A percentile compares a stretch with the other conserved stretches of the same genome.
phyloP scores from a whole-genome alignment of 2,797 vertebrate species.

The Schizopygopsis pylzovi region DNA sequence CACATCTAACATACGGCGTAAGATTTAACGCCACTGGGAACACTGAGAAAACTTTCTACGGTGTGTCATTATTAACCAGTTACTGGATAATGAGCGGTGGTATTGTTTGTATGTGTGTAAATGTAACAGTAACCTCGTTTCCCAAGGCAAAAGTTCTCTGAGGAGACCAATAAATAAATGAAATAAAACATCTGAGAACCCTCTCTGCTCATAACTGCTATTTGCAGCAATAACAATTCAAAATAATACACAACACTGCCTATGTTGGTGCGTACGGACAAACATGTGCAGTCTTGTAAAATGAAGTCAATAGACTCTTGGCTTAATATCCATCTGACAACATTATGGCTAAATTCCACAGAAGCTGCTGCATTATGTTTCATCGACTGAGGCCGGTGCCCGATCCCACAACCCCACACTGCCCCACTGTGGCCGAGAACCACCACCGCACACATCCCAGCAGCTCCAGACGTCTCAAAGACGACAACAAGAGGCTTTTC shows the following conservation, averaged over 20 bases:
- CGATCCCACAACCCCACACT: constrained; percentile 5
- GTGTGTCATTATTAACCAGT: not conserved
- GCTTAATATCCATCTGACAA: not conserved
- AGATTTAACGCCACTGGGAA: not conserved
- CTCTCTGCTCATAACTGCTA: too few relatives aligned
- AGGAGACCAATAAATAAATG: not conserved
- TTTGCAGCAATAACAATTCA: not conserved
- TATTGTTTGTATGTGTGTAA: not conserved
- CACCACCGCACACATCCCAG: not conserved
- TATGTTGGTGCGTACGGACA: not conserved
- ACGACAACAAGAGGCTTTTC: constrained; percentile 12
- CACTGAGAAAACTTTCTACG: not conserved
- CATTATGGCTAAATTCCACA: not conserved
- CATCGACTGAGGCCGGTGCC: too few relatives aligned
- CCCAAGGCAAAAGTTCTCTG: not conserved
- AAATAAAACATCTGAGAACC: not conserved
- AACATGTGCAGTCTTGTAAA: not conserved
- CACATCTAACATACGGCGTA: not conserved
- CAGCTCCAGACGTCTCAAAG: not conserved
- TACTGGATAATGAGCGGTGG: not conserved
- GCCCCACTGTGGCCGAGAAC: constrained; percentile 20
- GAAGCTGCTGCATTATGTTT: not conserved
- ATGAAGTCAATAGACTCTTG: not conserved
- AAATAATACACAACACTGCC: not conserved
- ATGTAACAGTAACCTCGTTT: not conserved